Evolutionary conservation across 2,113 vertebrate species (phyloP), one percentile per base, ranked within the genome.

Genomic region (Corapipo altera): DNA sequence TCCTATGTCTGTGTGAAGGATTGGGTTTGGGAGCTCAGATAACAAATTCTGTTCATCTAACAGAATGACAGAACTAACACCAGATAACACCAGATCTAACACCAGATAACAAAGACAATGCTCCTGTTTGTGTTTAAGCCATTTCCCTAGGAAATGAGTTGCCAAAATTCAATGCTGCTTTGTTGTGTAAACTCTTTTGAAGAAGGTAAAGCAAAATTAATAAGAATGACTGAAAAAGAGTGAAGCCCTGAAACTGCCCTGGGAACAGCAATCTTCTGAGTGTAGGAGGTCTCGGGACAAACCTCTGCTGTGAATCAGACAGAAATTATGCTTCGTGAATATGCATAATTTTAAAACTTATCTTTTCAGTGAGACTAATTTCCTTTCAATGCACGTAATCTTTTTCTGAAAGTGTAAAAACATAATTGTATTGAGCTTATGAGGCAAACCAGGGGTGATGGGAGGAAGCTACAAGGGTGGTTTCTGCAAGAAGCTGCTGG

Each of bases 171-270:
- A 76, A 3, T 55, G 9, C 1, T 66, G 8, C 3, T 87, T 80
- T 24, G 4, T 51, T 87, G 15, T 37, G 26, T 35, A 49, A 73
- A 52, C 1, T 7, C 28, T 61, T 78, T 49, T 58, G 23, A 62
- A 75, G 37, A 79, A 37, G 3, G 4, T 52, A 85, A 8, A 73
- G 4, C 1, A 87, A 73, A 73, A 61, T 43, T 35, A 77, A 30
- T 9, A 77, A 4, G 18, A 81, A 37, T 69, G 7, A 54, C 26
- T 35, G 2, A 5, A 33, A n/a, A 84, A n/a, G 41, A 37, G 24
- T 2, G 1, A 10, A 84, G 2, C 16, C 12, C 5, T 69, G 3
- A 5, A 37, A 51, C 3, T 48, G 5, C 6, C 2, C 18, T 66
- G 44, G 28, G 46, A 73, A 74, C 12, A 61, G 5, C 8, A 66